Conservation (phyloP, 2,797 vertebrate species). For the Halcyon badia region DNA sequence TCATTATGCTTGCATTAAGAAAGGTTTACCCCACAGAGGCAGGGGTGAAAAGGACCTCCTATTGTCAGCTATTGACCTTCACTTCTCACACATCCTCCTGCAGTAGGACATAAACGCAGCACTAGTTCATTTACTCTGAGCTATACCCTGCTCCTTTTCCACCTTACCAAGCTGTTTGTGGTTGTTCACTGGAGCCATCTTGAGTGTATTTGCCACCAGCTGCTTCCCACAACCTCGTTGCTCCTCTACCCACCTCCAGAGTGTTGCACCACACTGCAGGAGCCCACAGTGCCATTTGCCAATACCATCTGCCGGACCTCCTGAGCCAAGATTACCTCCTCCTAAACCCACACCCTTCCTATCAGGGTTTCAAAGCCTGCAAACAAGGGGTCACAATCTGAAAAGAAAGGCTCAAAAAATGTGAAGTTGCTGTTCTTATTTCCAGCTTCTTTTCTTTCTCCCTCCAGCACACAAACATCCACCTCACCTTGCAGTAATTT, state of each 20-base stretch:
- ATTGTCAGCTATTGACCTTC: background rate
- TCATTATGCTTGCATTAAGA: background rate
- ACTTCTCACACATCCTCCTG: background rate
- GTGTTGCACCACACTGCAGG: conserved; percentile 10
- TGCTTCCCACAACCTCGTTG: conserved; percentile 59
- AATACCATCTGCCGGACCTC: conserved; percentile 14
- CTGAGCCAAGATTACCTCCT: conserved; percentile 62
- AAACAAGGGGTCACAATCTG: conserved; percentile 34
- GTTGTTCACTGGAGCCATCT: conserved; percentile 11
- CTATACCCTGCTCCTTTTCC: background rate
- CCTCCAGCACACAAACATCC: background rate
- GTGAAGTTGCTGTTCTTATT: background rate
- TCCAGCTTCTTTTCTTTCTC: background rate
- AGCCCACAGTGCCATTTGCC: conserved; percentile 67
- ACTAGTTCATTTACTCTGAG: background rate
- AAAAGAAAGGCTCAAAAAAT: background rate
- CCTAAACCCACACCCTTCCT: conserved; percentile 10
- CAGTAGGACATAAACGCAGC: background rate
- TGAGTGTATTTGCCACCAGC: conserved; percentile 47
- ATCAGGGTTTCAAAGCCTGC: conserved; percentile 24
- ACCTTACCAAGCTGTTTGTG: conserved; percentile 20
- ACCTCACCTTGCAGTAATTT: background rate
- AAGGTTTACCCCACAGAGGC: background rate
- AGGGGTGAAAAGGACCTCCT: background rate
- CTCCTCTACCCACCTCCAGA: conserved; percentile 20